Evolutionary conservation across 2,797 vertebrate genomes (phyloP).

Genomic region (Falco naumanni): DNA sequence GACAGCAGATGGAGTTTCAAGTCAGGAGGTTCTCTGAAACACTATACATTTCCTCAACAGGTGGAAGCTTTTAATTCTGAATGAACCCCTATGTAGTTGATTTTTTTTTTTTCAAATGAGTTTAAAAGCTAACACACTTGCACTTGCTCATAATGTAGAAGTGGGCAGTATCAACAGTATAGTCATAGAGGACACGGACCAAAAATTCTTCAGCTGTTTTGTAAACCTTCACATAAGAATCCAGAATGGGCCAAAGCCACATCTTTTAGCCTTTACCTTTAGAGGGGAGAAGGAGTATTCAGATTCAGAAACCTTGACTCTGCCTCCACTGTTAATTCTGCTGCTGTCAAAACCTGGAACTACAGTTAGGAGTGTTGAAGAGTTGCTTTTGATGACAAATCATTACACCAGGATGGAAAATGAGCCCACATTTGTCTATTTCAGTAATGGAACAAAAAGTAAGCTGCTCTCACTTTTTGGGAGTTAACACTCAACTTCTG

Average conservation of each 20-base stretch:
- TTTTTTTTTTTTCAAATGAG: background rate
- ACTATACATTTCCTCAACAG: constrained; percentile 23
- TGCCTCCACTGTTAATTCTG: background rate
- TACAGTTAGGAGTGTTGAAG: constrained; percentile 3
- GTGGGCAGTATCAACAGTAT: background rate
- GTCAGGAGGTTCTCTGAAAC: background rate
- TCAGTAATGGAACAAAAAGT: constrained; percentile 46
- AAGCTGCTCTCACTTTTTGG: background rate
- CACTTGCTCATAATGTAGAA: background rate
- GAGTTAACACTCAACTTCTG: background rate
- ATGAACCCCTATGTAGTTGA: background rate
- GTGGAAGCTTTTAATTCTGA: constrained; percentile 15
- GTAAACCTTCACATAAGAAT: background rate
- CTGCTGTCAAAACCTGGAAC: background rate
- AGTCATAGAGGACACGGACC: background rate
- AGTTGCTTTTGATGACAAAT: constrained; percentile 48
- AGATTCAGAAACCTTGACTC: background rate
- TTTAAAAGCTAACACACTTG: background rate
- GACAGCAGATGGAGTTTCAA: constrained; percentile 29
- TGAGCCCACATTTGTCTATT: constrained; percentile 29
- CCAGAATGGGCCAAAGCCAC: background rate
- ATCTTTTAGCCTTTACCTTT: background rate
- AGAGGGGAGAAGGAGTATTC: background rate
- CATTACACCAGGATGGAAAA: constrained; percentile 43
- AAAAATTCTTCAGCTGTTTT: background rate